Base-by-base conservation (phyloP, 1,140 invertebrate species). In the Lepidurus apus region DNA sequence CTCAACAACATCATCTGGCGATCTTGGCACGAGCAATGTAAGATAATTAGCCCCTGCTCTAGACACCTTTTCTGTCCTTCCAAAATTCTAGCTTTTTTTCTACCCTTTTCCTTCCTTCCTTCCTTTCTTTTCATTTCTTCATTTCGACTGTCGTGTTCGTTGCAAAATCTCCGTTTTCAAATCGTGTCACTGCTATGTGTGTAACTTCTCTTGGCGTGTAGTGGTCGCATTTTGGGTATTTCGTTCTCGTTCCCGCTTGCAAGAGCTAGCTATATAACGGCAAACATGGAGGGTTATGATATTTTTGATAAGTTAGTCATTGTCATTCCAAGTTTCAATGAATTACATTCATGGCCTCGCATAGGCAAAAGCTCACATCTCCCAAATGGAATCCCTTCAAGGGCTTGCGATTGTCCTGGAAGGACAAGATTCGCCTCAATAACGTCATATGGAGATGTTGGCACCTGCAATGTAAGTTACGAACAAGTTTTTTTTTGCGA, bases 401-500 rank as follows among this genome's bases (percentile, higher is more conserved):
- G 89, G 98, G 98, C 77, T 92, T 99, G 81, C 92, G 96, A 82
- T 87, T 99, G 78, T 90, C 94, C 82, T 96, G 96, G 92, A 99
- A 98, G 85, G 96, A 99, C 87, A 98, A 99, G 88, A 98, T 99
- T 82, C 91, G 98, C 82, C 87, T 99, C 79, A 99, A 99, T 89
- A 99, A 99, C 86, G 95, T 99, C 79, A 99, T 99, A 83, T 99
- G 98, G 98, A 90, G 98, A 85, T 98, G 97, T 85, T 99, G 98
- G 96, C 96, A 98, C 86, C 96, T 99, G 93, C 98, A 99, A 87
- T 99, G 96, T 98, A 89, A 93, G 93, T 91, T 81, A 43, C 42
- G 73, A 76, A 34, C 44, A 75, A 24, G 11, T 73, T 42, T 65
- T 65, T 9, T 65, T 65, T 65, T 65, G 53, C 53, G n/a, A 17